Evolutionary conservation across 2,797 vertebrate species (phyloP).

Genomic region (Peromyscus attwateri): DNA sequence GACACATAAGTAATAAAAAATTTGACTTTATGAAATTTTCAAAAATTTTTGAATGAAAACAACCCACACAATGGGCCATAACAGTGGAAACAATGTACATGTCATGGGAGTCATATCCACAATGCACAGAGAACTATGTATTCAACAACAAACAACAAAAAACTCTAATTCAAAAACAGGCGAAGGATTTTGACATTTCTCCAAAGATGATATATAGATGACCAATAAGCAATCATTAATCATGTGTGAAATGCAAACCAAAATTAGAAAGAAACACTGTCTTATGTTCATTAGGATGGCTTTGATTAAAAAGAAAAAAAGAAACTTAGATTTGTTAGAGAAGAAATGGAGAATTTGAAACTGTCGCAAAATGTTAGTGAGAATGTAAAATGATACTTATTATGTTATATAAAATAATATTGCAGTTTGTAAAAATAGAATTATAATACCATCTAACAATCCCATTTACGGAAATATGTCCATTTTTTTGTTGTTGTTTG

Average conservation of each 20-base stretch:
- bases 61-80: background rate
- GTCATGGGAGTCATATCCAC: background rate
- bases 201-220: background rate
- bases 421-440: background rate
- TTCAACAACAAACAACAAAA: background rate
- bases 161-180: background rate
- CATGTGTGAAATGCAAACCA: background rate
- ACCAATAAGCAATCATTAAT: background rate
- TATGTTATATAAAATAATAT: background rate
- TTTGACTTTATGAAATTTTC: background rate
- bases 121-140: background rate
- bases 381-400: background rate
- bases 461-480: background rate
- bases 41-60: background rate
- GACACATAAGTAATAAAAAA: background rate
- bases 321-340: background rate
- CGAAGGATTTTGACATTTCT: background rate
- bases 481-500: background rate
- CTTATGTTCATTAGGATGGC: background rate
- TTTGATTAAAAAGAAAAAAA: background rate
- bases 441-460: background rate
- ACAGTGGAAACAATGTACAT: background rate
- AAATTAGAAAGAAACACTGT: background rate
- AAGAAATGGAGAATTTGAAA: background rate
- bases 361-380: background rate